Evolutionary conservation across 2,113 vertebrate genomes (phyloP), one percentile per base, ranked within the genome.

Genomic region (Pomatorhinus ruficollis): DNA sequence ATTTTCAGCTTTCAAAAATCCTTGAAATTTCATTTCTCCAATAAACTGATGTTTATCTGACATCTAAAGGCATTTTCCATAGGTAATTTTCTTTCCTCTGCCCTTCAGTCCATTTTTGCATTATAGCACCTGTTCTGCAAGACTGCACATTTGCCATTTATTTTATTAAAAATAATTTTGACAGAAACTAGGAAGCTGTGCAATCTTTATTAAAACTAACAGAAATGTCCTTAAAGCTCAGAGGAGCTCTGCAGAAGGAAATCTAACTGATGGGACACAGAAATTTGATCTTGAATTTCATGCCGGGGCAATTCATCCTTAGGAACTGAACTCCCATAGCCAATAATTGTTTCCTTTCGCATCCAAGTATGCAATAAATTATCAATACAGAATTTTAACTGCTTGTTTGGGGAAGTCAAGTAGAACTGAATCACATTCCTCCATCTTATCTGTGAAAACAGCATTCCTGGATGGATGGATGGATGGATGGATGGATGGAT

Each of bases 141-240:
- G 44, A 57, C 17, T n/a, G 37, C 33, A 15, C 18, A 44, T 53
- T 79, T 88, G 53, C 39, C 30, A 63, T 94, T 76, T 60, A 93
- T 97, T 95, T 96, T 15, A 93, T n/a, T 52, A 5, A 70, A 70
- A 68, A 85, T 30, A 74, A 78, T 76, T 97, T 94, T 87, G 87
- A 95, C 50, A 89, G 72, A 87, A 97, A 91, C 30, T 71, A 65
- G n/a, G n/a, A 94, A 65, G 80, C 30, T 88, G 11, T 63, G 40
- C 11, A 45, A 56, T 53, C 15, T 30, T 47, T 33, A 83, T 27
- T 57, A 78, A 92, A 92, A 89, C n/a, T 72, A 90, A 63, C 19
- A 77, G 40, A 45, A 85, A 42, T 82, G 44, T 78, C 74, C 63
- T 83, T 52, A 97, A 92, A 84, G 76, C 40, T 93, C 75, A 85